Evolutionary conservation across 2,113 vertebrate genomes (phyloP).

Genomic region (Raja brachyura): DNA sequence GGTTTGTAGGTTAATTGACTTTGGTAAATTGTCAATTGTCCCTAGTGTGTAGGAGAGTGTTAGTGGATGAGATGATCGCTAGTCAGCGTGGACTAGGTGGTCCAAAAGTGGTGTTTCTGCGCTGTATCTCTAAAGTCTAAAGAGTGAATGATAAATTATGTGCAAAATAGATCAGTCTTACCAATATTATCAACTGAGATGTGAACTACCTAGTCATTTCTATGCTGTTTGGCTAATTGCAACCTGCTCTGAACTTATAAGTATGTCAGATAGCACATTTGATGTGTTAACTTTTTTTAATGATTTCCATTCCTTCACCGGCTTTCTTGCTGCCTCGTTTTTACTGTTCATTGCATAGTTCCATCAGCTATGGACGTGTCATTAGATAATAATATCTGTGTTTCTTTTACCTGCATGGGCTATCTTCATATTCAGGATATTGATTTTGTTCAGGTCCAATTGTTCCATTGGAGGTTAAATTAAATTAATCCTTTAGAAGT

Average conservation of each 20-base stretch:
- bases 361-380: neutral
- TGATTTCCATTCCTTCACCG: neutral
- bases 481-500: neutral
- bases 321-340: neutral
- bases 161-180: too few relatives aligned
- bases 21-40: too few relatives aligned
- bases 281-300: neutral
- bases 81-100: too few relatives aligned
- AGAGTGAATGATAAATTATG: too few relatives aligned
- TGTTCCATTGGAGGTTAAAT: neutral
- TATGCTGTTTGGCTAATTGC: neutral
- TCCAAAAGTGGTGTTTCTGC: too few relatives aligned
- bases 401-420: neutral
- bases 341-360: neutral
- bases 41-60: too few relatives aligned
- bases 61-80: too few relatives aligned
- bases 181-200: too few relatives aligned
- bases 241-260: neutral
- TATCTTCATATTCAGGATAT: neutral
- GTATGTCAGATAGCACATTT: neutral
- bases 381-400: neutral
- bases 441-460: neutral
- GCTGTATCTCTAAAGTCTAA: too few relatives aligned
- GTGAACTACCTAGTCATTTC: too few relatives aligned
- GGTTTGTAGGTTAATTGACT: too few relatives aligned